These are phyloP conservation scores for Sebastes elongatus DNA, from an alignment of 2,797 vertebrate species.

Conservation along the genomic window DNA sequence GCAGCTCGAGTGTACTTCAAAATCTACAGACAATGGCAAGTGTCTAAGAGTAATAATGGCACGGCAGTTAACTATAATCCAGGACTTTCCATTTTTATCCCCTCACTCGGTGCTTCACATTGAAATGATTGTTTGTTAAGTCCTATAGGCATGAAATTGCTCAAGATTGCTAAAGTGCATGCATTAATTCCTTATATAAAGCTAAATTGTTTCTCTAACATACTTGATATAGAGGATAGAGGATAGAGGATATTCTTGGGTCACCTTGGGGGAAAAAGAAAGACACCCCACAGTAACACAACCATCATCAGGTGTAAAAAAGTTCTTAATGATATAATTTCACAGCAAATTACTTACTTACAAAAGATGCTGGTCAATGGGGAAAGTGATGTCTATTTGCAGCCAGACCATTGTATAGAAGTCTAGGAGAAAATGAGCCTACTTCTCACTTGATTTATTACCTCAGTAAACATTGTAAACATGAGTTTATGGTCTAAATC, in stretches of 20 bases:
- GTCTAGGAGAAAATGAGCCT: too few species aligned
- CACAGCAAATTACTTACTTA: background rate
- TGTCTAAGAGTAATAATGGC: slow-evolving; percentile 74
- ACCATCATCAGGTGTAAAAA: slow-evolving; percentile 3
- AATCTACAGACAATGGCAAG: slow-evolving; percentile 73
- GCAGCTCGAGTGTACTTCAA: slow-evolving; percentile 76
- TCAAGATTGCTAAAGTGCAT: slow-evolving; percentile 67
- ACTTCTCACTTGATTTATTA: too few species aligned
- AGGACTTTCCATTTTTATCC: slow-evolving; percentile 68
- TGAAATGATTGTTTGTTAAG: slow-evolving; percentile 73
- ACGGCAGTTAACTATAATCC: slow-evolving; percentile 71
- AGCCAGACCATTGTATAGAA: background rate
- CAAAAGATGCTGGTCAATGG: background rate
- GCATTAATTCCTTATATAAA: slow-evolving; percentile 66
- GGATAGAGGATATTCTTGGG: slow-evolving; percentile 28
- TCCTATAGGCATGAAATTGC: slow-evolving; percentile 72
- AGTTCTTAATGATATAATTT: background rate
- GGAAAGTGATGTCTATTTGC: background rate
- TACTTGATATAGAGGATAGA: slow-evolving; percentile 25
- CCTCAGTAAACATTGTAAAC: too few species aligned
- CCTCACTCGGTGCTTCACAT: slow-evolving; percentile 69
- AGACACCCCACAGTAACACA: background rate
- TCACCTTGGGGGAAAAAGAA: slow-evolving; percentile 59
- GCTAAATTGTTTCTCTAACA: slow-evolving; percentile 46
- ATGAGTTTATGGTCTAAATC: too few species aligned